These are phyloP conservation scores for Vespertilio murinus DNA, from an alignment of 2,797 vertebrate genomes.

Conservation along the genomic window DNA sequence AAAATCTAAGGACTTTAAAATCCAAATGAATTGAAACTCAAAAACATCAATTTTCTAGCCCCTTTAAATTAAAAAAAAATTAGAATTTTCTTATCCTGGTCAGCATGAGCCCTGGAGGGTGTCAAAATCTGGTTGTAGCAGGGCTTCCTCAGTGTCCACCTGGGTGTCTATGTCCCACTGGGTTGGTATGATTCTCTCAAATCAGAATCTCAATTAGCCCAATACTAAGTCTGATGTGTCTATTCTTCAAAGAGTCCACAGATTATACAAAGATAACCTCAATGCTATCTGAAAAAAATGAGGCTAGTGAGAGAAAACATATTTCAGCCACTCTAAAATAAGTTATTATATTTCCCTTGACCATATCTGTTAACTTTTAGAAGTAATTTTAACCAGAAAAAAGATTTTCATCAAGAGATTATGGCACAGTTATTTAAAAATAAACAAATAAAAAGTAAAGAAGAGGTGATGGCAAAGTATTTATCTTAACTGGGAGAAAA, in stretches of 20 bases:
- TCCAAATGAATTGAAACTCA: conserved; percentile 29
- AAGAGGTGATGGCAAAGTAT: not conserved
- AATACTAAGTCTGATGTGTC: not conserved
- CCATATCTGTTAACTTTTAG: not conserved
- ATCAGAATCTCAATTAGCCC: not conserved
- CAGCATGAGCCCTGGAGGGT: not conserved
- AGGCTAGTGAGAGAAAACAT: not conserved
- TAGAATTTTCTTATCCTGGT: not conserved
- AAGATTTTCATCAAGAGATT: not conserved
- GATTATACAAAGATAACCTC: not conserved
- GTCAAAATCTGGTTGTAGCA: not conserved
- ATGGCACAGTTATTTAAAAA: not conserved
- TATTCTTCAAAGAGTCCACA: not conserved
- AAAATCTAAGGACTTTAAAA: conserved; percentile 8
- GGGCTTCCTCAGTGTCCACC: not conserved
- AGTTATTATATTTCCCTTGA: not conserved
- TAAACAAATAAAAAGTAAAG: no score
- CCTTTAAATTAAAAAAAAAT: not conserved
- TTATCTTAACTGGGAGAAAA: not conserved
- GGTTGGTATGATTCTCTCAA: not conserved
- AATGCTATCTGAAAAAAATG: not conserved
- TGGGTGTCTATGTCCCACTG: not conserved
- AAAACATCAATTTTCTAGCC: not conserved
- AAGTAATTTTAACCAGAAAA: not conserved
- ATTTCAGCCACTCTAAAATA: not conserved